These are phyloP conservation scores for Rhagologus leucostigma DNA, from an alignment of 2,113 vertebrate species.

Conservation along the genomic window DNA sequence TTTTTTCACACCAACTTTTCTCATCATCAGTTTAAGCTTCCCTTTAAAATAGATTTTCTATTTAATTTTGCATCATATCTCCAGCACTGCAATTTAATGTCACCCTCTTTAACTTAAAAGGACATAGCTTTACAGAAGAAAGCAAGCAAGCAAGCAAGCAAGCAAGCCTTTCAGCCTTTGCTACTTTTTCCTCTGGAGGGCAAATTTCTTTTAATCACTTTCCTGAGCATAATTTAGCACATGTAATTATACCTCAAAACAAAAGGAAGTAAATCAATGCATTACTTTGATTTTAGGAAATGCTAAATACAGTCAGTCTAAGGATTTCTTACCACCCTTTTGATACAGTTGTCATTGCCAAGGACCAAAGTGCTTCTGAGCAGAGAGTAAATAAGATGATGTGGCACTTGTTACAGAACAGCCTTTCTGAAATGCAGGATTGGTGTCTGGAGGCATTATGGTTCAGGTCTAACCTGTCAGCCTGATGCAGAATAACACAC, in stretches of 20 bases:
- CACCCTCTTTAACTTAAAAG: not conserved
- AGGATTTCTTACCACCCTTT: not conserved
- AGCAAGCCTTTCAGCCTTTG: not conserved
- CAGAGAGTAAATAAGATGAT: not conserved
- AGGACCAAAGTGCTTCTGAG: not conserved
- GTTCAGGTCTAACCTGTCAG: not conserved
- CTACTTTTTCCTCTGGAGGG: not conserved
- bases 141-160: not conserved
- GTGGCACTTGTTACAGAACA: not conserved
- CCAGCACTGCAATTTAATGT: not conserved
- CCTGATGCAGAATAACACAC: not conserved
- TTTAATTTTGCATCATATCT: not conserved
- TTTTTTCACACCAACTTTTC: not conserved
- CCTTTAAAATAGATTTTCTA: not conserved
- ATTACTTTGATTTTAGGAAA: conserved; percentile 28
- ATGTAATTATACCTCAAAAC: conserved; percentile 40
- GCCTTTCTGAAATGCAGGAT: not conserved
- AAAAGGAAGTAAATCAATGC: conserved; percentile 26
- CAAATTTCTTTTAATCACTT: conserved; percentile 44
- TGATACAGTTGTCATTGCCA: not conserved
- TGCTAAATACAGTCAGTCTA: not conserved
- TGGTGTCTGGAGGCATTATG: not conserved
- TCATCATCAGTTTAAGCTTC: not conserved
- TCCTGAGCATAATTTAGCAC: conserved; percentile 1
- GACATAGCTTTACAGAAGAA: not conserved